Evolutionary conservation across 2,113 vertebrate genomes (phyloP), one percentile per base, ranked within the genome.

Genomic region (Eidolon helvum): DNA sequence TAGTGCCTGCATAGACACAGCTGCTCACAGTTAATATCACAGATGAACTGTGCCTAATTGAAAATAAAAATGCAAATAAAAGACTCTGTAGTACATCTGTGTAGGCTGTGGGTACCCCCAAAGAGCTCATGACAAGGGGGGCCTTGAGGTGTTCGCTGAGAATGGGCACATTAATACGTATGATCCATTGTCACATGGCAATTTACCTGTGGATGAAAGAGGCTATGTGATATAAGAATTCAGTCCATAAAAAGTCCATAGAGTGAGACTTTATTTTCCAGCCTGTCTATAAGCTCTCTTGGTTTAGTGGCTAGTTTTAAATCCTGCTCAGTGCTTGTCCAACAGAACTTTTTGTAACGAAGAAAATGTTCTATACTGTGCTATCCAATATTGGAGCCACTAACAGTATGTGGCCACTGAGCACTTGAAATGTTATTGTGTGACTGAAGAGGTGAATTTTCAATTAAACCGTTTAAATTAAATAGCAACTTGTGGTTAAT

Each of bases 21-120:
- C 98, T 99, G 98, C 97, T 98, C 98, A 97, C 97, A 98, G 98
- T 99, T 99, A 98, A 97, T 98, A 98, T 98, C 90, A 87, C 98
- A 98, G 98, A 99, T 98, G 98, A 99, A 98, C 98, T 98, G 94
- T 96, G 92, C 97, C 98, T 99, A 99, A 99, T 98, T 99, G 98
- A 99, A 98, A 98, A 98, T 98, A 99, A 99, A 99, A 99, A 98
- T 98, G 98, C 98, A 98, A 98, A 98, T 98, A 99, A 99, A 98
- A 99, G 96, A 97, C 89, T 96, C 98, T 95, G 95, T 97, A 98
- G 97, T 97, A 97, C 97, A 97, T 98, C 98, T 98, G 97, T 92
- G 75, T 72, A 97, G 97, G 95, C 19, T 61, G 94, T 86, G 86
- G 83, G 68, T 95, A 87, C 96, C 79, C 74, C 94, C 57, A 28